Percentiles rank a stretch among this genome's conserved stretches.
phyloP scores from a whole-genome alignment of 2,797 vertebrate genomes.

The Amblyopsis hoosieri region DNA sequence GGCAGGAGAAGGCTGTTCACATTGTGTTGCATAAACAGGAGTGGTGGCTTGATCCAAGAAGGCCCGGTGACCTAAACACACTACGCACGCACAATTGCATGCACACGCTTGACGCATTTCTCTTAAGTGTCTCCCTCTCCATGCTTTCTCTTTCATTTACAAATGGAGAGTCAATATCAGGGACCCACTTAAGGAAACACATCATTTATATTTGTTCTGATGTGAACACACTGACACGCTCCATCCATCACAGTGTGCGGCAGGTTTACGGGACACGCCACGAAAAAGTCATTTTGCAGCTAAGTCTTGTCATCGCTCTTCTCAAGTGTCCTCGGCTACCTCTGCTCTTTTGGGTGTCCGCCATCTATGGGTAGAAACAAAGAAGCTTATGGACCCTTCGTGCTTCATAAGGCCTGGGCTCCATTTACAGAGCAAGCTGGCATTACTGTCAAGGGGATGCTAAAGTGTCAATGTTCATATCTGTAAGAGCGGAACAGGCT shows the following conservation, averaged over 20 bases:
- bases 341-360: conserved; percentile 10
- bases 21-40: conserved; percentile 51
- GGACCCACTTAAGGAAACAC: too few species aligned
- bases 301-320: conserved; percentile 55
- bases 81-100: conserved; percentile 20
- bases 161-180: not conserved
- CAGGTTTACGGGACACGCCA: conserved; percentile 36
- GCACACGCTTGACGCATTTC: conserved; percentile 1
- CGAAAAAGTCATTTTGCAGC: conserved; percentile 46
- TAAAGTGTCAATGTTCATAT: conserved; percentile 11
- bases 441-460: not conserved
- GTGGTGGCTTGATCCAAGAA: conserved; percentile 29
- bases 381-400: not conserved
- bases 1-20: conserved; percentile 36
- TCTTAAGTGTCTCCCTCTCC: conserved; percentile 20
- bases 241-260: conserved; percentile 31
- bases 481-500: conserved; percentile 14
- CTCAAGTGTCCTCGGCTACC: conserved; percentile 44
- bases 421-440: conserved; percentile 34
- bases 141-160: conserved; percentile 12
- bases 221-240: conserved; percentile 13
- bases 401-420: conserved; percentile 20
- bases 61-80: conserved; percentile 46
- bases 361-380: conserved; percentile 20
- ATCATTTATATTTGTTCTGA: too few species aligned